Percentiles rank a stretch among this genome's conserved stretches.
These are phyloP conservation scores for Cosmia trapezina DNA, from an alignment of 2,888 invertebrate species.

Conservation along the genomic window DNA sequence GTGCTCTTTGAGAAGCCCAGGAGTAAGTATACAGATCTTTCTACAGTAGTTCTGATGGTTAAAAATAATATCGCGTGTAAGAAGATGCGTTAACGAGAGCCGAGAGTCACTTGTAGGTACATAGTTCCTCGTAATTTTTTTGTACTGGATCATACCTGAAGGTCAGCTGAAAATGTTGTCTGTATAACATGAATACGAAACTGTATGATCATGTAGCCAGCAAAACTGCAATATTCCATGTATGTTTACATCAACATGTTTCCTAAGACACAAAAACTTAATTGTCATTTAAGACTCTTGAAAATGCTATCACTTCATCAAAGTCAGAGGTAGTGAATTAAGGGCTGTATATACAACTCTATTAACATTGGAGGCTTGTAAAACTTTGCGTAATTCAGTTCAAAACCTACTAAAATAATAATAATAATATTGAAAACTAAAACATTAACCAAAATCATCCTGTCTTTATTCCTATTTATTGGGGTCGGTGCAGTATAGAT, in stretches of 20 bases:
- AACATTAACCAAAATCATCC: not conserved
- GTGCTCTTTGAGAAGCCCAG: conserved; percentile 95
- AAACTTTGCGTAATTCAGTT: not conserved
- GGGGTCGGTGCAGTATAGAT: not conserved
- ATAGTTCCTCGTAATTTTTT: not conserved
- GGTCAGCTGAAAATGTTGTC: not conserved
- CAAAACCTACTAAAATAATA: not conserved
- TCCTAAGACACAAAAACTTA: not conserved
- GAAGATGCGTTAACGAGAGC: not conserved
- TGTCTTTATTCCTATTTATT: not conserved
- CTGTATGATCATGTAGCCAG: not conserved
- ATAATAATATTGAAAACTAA: no score
- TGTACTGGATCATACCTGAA: not conserved
- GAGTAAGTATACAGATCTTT: conserved; percentile 90
- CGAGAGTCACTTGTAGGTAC: not conserved
- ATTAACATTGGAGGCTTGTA: conserved; percentile 6
- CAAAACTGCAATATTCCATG: not conserved
- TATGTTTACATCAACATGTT: not conserved
- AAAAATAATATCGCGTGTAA: not conserved
- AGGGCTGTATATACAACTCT: not conserved
- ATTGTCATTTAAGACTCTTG: conserved; percentile 42
- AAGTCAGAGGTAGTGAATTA: conserved; percentile 16
- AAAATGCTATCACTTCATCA: conserved; percentile 39
- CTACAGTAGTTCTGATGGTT: not conserved
- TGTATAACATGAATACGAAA: not conserved